A percentile compares a stretch with the other conserved stretches of the same genome.
phyloP scores from a whole-genome alignment of 2,797 vertebrate species.

The Lycodopsis pacificus region DNA sequence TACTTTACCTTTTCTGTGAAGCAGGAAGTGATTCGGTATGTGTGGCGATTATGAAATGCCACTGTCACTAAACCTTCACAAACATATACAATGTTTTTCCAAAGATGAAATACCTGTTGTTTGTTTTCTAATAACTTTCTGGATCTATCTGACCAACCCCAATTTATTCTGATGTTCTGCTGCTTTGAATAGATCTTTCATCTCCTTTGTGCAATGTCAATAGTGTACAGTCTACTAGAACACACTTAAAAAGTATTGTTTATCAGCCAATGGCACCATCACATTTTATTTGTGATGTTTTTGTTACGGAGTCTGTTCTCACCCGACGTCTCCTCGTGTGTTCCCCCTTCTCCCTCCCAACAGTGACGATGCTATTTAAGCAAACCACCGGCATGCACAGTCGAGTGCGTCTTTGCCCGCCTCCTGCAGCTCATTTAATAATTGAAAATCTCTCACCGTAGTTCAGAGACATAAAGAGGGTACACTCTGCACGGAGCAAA shows the following conservation, averaged over 20 bases:
- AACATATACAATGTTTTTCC: no score
- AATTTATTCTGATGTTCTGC: not conserved
- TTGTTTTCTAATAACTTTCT: not conserved
- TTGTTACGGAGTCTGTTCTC: not conserved
- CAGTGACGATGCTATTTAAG: not conserved
- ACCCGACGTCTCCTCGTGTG: not conserved
- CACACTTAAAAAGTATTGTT: not conserved
- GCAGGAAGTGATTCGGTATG: no score
- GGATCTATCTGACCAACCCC: not conserved
- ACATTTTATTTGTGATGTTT: not conserved
- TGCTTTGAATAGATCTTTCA: not conserved
- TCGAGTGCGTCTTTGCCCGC: not conserved
- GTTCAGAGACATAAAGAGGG: slow-evolving; percentile 35
- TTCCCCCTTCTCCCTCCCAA: not conserved
- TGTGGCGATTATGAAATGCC: no score
- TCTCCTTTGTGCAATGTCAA: not conserved
- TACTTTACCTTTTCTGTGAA: no score
- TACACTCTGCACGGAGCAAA: not conserved
- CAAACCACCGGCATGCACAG: not conserved
- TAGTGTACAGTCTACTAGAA: not conserved
- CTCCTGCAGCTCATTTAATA: slow-evolving; percentile 40
- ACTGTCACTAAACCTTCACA: no score
- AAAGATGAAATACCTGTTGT: no score
- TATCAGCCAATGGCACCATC: not conserved
- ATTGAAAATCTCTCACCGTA: slow-evolving; percentile 44